Evolutionary conservation across 1,140 invertebrate genomes (phyloP), one percentile per base, ranked within the genome.

Genomic region (Sipha flava): DNA sequence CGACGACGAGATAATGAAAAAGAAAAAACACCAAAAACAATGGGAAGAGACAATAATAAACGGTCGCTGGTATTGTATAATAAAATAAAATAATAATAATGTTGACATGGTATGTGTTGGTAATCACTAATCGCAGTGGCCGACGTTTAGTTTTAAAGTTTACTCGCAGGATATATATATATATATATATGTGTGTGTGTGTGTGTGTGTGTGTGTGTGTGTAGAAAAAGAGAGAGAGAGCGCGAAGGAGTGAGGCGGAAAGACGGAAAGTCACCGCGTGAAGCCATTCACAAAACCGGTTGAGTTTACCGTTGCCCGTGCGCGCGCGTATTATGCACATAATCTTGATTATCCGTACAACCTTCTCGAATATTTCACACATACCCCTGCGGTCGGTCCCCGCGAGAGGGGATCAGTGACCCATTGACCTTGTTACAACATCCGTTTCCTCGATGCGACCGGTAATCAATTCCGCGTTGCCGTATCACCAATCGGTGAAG

Each of bases 301-400:
- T 57, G 52, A 54, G 37, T 77, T 43, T 77, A 77, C 73, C 73
- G 73, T 77, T 77, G 52, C n/a, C 16, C 59, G 26, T 21, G 23
- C 29, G 29, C 21, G 14, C 14, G 9, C 6, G 4, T 59, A 54
- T 75, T 75, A 57, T 75, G 47, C 54, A n/a, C n/a, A 75, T 31
- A 59, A 59, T 77, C 52, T 37, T 77, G 52, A 77, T 77, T 77
- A 77, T 77, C 34, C n/a, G 43, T 59, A 75, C 49, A 75, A 57
- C 72, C 72, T 75, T 75, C 72, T 75, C 49, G 72, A 57, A 75
- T 75, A 75, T 75, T 75, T 75, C 72, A 57, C 49, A 57, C 72
- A 57, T 75, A 57, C 49, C 72, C 40, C 47, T 57, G 23, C 40
- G 49, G 34, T 2, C 16, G 3, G 23, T 34, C 72, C 16, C 0